Evolutionary conservation across 2,888 invertebrate species (phyloP).

Genomic region (Graphium colonna): DNA sequence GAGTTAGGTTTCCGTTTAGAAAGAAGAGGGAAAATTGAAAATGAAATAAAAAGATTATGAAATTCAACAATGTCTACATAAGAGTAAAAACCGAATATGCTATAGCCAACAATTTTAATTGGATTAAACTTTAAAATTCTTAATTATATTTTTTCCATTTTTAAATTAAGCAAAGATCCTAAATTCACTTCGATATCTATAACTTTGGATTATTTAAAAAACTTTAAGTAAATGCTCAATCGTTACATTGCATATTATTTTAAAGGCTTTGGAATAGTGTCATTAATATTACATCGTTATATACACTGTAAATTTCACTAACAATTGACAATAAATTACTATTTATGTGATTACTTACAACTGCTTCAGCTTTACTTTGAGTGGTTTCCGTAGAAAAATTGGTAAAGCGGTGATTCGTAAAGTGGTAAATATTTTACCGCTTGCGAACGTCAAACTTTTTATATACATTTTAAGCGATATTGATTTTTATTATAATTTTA

Average conservation of each 20-base stretch:
- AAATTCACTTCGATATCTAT: conserved; percentile 6
- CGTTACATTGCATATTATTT: neutral
- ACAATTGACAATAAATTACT: conserved; percentile 57
- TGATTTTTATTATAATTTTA: conserved; percentile 25
- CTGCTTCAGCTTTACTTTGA: neutral
- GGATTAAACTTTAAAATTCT: conserved; percentile 4
- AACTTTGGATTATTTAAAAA: conserved; percentile 1
- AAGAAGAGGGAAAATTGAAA: too few species aligned
- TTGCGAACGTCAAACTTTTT: conserved; percentile 20
- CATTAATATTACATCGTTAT: conserved; percentile 20
- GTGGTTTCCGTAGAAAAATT: conserved; percentile 2
- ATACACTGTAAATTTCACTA: conserved; percentile 40
- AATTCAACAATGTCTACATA: too few species aligned
- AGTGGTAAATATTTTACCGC: neutral
- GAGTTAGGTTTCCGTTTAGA: too few species aligned
- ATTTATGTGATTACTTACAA: conserved; percentile 30
- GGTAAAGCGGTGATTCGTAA: conserved; percentile 1
- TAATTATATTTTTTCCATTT: neutral
- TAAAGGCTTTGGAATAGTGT: conserved; percentile 19
- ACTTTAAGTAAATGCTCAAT: conserved; percentile 12
- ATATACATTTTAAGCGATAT: conserved; percentile 57
- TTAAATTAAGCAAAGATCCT: conserved; percentile 14
- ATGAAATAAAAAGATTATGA: neutral
- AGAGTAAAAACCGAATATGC: too few species aligned
- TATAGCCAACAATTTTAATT: too few species aligned